Base-by-base conservation (phyloP, 2,113 vertebrate genomes). In the Corythornis madagascariensis region DNA sequence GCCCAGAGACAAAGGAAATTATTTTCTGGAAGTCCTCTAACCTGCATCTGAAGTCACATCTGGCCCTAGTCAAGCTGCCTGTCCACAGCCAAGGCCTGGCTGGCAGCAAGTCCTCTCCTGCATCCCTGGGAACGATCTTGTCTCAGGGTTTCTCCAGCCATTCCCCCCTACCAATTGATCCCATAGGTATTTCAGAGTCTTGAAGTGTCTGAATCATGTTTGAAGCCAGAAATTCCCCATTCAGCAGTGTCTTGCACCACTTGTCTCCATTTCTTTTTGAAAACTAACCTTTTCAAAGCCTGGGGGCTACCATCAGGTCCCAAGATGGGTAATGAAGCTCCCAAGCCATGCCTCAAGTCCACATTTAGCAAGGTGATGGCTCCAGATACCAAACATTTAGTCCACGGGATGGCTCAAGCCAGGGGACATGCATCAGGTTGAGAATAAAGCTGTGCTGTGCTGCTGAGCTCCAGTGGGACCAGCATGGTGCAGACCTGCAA, bases 361-460 rank as follows among this genome's bases (percentile, higher is more conserved):
- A 40, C 17, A 4, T 11, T 38, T 43, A 69, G 63, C 16, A 29
- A n/a, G 7, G 3, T 5, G 13, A 10, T 0, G 6, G 21, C 42
- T 66, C 1, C 0, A 8, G 56, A 65, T 65, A 18, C 3, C 2
- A 7, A 20, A 1, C 0, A 1, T 66, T 48, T 11, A 2, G 40
- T 6, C 11, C 10, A 0, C 0, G 5, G 18, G 31, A 19, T 63
- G 56, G 35, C 10, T 59, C 5, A n/a, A 55, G 64, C 19, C 53
- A 53, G 29, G 38, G 28, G 15, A 17, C 3, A 0, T 0, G 24
- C 18, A 59, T 13, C 42, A n/a, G 33, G 20, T 10, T 13, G 20
- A 3, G 69, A 24, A 42, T 7, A 11, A 55, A 47, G 25, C 20
- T 21, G 29, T 35, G 61, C 42, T 40, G 29, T 29, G 43, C 24